Evolutionary conservation across 2,113 vertebrate species (phyloP), one percentile per base, ranked within the genome.

Genomic region (Centropristis striata): DNA sequence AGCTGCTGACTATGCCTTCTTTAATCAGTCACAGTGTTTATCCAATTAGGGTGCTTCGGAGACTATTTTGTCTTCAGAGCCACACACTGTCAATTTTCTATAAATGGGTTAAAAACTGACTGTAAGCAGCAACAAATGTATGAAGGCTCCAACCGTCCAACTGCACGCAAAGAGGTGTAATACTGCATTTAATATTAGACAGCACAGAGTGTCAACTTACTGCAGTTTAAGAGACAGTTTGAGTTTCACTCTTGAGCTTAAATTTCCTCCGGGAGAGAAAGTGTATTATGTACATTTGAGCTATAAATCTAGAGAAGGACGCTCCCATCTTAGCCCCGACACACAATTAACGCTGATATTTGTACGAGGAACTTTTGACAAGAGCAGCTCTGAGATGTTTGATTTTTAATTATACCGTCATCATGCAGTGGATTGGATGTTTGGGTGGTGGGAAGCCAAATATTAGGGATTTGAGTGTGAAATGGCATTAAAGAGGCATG

Each of bases 101-200:
- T 14, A 68, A 39, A 78, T 25, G n/a, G 9, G 18, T 42, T 20
- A 57, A 36, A 78, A 39, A 74, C 8, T 18, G 16, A 46, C 55
- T 15, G 25, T 25, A 49, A 41, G 51, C 49, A 61, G 28, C 39
- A 36, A 55, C 64, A 68, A 73, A 75, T 78, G 67, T 71, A 37
- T 71, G 72, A 32, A 57, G n/a, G 23, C 58, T n/a, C 47, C 44
- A 44, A 59, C 54, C 3, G 49, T 3, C 67, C 55, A 76, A 61
- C 63, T 55, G 63, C 66, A 68, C 49, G 49, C 75, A 49, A 73
- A 83, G 42, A n/a, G 68, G 66, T 61, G 73, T 75, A 83, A 80
- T 32, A 54, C 80, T 74, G 54, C 15, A n/a, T 81, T 73, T 77
- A 86, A 84, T 83, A 88, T 90, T 86, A 88, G 75, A 90, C 65